Conservation (phyloP, 2,113 vertebrate genomes). For the Riparia riparia region DNA sequence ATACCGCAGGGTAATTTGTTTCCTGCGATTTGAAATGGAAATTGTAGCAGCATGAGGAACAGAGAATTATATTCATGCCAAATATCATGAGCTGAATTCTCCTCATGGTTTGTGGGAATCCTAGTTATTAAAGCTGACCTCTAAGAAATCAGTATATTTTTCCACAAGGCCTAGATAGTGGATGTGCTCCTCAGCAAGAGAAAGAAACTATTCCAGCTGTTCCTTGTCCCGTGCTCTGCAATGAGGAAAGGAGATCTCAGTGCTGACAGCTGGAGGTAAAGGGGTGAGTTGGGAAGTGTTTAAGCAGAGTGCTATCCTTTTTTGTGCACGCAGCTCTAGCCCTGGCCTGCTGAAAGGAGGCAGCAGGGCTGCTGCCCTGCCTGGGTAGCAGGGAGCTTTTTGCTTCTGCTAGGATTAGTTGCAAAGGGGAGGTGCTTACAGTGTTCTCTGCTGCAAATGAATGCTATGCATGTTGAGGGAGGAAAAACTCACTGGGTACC, state of each 20-base stretch:
- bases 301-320: neutral
- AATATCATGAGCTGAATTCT: conserved; percentile 44
- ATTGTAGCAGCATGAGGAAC: conserved; percentile 47
- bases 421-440: neutral
- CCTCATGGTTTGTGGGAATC: conserved; percentile 45
- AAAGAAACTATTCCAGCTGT: neutral
- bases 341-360: neutral
- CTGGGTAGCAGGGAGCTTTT: neutral
- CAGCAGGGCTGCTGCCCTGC: neutral
- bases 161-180: neutral
- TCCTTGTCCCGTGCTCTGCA: neutral
- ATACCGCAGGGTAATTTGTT: conserved; percentile 42
- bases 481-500: neutral
- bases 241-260: neutral
- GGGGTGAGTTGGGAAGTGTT: neutral
- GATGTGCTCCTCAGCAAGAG: neutral
- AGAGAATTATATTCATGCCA: conserved; percentile 49
- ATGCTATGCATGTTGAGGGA: neutral
- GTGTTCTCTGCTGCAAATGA: neutral
- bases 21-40: conserved; percentile 68
- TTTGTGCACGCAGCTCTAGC: neutral
- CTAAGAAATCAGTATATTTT: conserved; percentile 37
- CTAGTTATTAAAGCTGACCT: conserved; percentile 37
- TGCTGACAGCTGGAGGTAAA: neutral
- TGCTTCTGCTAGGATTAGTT: neutral